Conservation (phyloP, 2,113 vertebrate genomes). For the Camelus dromedarius region DNA sequence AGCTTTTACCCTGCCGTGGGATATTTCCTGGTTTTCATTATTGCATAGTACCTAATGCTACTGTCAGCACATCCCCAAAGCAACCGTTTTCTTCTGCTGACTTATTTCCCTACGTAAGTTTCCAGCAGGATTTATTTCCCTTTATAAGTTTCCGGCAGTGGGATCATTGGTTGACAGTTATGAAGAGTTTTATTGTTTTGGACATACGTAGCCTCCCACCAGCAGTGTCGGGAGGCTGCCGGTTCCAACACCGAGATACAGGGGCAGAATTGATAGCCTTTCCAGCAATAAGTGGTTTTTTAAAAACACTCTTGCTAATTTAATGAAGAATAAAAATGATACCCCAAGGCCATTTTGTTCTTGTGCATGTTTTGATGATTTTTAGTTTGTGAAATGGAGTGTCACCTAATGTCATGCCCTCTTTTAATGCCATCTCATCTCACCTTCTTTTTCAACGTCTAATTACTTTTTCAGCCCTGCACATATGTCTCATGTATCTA, state of each 20-base stretch:
- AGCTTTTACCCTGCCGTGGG: conserved; percentile 54
- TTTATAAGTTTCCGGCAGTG: conserved; percentile 13
- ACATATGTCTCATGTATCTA: neutral
- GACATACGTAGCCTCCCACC: neutral
- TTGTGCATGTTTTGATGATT: conserved; percentile 28
- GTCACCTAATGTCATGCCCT: neutral
- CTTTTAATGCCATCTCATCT: neutral
- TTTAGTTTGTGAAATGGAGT: neutral
- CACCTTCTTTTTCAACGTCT: neutral
- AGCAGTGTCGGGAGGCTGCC: neutral
- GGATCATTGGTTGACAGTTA: neutral
- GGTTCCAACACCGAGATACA: neutral
- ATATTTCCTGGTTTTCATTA: conserved; percentile 42
- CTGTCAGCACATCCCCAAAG: conserved; percentile 44
- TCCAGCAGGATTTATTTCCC: conserved; percentile 54
- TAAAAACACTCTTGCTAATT: neutral
- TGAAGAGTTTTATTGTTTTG: conserved; percentile 46
- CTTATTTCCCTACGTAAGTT: conserved; percentile 56
- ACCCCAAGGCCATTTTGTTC: neutral
- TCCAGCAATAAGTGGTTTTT: neutral
- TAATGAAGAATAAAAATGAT: conserved; percentile 53
- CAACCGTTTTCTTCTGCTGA: conserved; percentile 26
- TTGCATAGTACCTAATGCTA: neutral
- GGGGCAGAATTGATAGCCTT: neutral
- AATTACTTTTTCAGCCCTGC: neutral